Percentiles rank a stretch among this genome's conserved stretches.
These are phyloP conservation scores for Phymorhynchus buccinoides DNA, from an alignment of 1,140 invertebrate genomes.

Conservation along the genomic window DNA sequence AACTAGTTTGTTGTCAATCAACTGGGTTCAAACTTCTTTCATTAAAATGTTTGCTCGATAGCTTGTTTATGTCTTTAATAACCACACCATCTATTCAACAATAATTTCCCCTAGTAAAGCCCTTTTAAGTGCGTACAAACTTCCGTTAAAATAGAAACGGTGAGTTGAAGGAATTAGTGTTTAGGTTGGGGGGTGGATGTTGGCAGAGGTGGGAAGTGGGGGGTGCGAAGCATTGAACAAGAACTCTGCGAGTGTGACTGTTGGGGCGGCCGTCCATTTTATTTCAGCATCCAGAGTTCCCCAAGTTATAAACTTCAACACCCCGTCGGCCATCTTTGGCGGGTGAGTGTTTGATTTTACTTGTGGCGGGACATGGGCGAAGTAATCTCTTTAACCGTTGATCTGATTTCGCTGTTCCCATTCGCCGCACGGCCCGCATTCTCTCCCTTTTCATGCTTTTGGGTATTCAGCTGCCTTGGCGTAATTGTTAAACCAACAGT, in stretches of 20 bases:
- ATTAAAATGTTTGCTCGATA: too few relatives aligned
- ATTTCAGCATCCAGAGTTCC: background rate
- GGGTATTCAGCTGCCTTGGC: background rate
- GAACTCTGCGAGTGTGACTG: background rate
- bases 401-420: constrained; percentile 39
- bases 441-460: constrained; percentile 24
- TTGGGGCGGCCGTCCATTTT: background rate
- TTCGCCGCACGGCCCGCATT: constrained; percentile 34
- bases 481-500: constrained; percentile 39
- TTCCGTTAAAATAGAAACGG: too few relatives aligned
- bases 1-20: too few relatives aligned
- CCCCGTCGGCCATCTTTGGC: constrained; percentile 19
- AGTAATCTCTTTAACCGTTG: constrained; percentile 26
- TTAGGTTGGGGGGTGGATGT: too few relatives aligned
- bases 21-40: too few relatives aligned
- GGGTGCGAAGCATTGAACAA: background rate
- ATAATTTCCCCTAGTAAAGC: too few relatives aligned
- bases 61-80: too few relatives aligned
- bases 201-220: background rate
- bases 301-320: constrained; percentile 6
- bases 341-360: constrained; percentile 4
- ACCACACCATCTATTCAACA: too few relatives aligned
- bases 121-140: too few relatives aligned
- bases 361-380: background rate
- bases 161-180: too few relatives aligned